Base-by-base conservation (phyloP, 2,797 vertebrate species). In the Cottoperca gobio region DNA sequence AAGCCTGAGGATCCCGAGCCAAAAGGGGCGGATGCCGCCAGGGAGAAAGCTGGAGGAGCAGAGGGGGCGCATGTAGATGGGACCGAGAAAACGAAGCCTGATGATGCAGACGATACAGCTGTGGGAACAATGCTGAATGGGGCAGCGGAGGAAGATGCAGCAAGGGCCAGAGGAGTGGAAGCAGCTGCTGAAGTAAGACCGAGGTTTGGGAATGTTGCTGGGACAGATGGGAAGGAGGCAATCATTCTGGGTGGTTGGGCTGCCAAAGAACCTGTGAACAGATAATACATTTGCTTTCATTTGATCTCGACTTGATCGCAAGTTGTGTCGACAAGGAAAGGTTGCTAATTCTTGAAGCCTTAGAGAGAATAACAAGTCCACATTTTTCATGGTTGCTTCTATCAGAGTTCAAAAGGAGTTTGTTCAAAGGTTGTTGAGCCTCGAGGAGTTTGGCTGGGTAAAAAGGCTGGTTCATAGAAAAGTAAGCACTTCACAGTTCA, bases 81-180 rank as follows among this genome's bases (percentile, higher is more conserved):
- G 23, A 90, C 42, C 0, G 90, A 77, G 10, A 87, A 83, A 14
- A 78, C 72, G 70, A 95, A 96, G 31, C 92, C 12, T 14, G 93
- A 74, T 0, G 90, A 67, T 0, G 90, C 10, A 0, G 70, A 79
- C 8, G 94, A 87, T 65, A 91, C 83, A 8, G 79, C 45, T 5
- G 92, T 35, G 5, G 88, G 39, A 3, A 81, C 82, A 24, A 95
- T 89, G 45, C 94, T 88, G 71, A 96, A 95, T 0, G 89, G 52
- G 23, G 92, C 42, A 7, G 87, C 9, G 3, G 82, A 31, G 45
- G 5, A 79, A 11, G 54, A 78, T 16, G 80, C 26, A 89, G 70
- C 2, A 48, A 28, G 66, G 78, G 69, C 5, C 55, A 43, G 33
- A 91, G 92, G 58, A 49, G 74, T 73, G 37, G 78, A 63, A 46